Evolutionary conservation across 2,888 invertebrate species (phyloP), one percentile per base, ranked within the genome.

Genomic region (Drosophila fulvimacula): DNA sequence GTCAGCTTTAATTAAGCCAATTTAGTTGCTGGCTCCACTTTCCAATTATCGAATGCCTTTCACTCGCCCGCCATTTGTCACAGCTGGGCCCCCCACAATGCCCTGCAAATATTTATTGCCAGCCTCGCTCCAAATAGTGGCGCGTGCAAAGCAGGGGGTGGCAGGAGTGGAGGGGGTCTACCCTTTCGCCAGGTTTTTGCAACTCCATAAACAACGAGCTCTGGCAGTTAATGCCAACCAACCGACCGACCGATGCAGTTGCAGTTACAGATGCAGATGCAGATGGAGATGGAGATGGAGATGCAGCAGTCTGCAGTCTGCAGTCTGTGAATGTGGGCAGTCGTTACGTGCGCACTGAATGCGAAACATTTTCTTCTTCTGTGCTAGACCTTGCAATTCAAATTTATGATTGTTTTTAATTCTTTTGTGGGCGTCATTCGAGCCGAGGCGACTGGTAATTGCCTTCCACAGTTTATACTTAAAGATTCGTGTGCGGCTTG

Each of bases 321-420:
- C n/a, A 59, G 61, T 27, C 17, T 21, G 17, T 57, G 42, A 19
- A 44, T 70, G 58, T 46, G 58, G 61, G 56, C 58, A 70, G 39
- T 56, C 44, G 53, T 30, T 64, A 81, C 76, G 72, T 80, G 81
- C 64, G 76, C 80, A 80, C 73, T 76, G 68, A 73, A 64, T 82
- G 61, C 42, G 58, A 63, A 56, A 17, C n/a, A 36, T 57, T 55
- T 56, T 62, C 58, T 51, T 15, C 30, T n/a, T 15, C 19, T 51
- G 34, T 49, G 17, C 48, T 24, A 73, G 61, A 67, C 56, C 65
- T 76, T 68, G 71, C 68, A 60, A 65, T 64, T 83, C 60, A 58
- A 74, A 83, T 79, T 82, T 83, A 82, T 76, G 81, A 83, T 81
- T 81, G 59, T 79, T 79, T 73, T 79, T 81, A 81, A 83, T 81